Evolutionary conservation across 2,888 invertebrate species (phyloP).

Genomic region (Oligia strigilis): DNA sequence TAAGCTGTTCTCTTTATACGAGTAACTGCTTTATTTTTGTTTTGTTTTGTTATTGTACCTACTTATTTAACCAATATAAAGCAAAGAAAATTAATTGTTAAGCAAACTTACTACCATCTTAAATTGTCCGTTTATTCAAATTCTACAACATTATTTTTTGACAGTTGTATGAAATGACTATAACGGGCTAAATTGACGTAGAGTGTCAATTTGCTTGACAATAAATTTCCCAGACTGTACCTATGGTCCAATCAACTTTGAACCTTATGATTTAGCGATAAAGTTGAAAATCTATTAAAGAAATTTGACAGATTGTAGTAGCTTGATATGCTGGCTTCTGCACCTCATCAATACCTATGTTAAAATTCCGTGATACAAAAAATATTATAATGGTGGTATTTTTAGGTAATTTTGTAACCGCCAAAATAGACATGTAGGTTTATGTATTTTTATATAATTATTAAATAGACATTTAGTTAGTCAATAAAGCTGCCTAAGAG

Average conservation of each 20-base stretch:
- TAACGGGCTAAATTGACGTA: not conserved
- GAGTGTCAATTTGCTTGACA: not conserved
- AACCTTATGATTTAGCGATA: too few species aligned
- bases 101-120: not conserved
- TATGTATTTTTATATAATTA: too few species aligned
- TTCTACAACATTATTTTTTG: not conserved
- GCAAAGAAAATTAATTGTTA: not conserved
- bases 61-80: not conserved
- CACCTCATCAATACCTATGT: not conserved
- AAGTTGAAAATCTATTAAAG: too few species aligned
- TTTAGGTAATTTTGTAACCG: not conserved
- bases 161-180: not conserved
- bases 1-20: constrained; percentile 16
- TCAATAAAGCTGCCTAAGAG: too few species aligned
- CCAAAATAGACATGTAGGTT: not conserved
- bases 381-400: not conserved
- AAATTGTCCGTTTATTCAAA: not conserved
- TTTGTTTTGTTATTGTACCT: constrained; percentile 29
- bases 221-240: too few species aligned
- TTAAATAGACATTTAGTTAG: too few species aligned
- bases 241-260: too few species aligned
- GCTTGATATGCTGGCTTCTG: too few species aligned
- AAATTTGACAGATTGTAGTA: too few species aligned
- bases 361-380: not conserved
- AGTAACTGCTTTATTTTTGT: constrained; percentile 47